Base-by-base conservation (phyloP, 2,797 vertebrate genomes). In the Melanotaenia pygmaea region DNA sequence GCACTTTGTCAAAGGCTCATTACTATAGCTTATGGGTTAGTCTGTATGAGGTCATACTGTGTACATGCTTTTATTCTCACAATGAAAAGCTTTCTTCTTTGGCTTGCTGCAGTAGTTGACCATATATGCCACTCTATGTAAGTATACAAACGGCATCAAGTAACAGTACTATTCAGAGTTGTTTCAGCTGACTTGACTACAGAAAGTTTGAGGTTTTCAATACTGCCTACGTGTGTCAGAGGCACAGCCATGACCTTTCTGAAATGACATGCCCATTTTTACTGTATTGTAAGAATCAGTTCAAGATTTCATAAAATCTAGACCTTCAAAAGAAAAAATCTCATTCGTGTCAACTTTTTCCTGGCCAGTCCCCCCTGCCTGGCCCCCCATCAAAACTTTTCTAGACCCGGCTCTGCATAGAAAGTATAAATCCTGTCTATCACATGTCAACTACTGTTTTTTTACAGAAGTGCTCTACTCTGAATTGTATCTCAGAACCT, bases 1-100 rank as follows among this genome's bases (percentile, higher is more conserved):
- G 70, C 70, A 81, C 79, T 79, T 84, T 80, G 76, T 84, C 77
- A 83, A 81, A 72, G 56, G 72, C 85, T 89, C 78, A 84, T 88
- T 90, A 89, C 67, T 53, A 71, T 53, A 59, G 72, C 80, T 87
- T 65, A 86, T n/a, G 8, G n/a, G 47, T 50, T 50, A 10, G 63
- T 64, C 51, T 66, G 74, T 81, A 88, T 75, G 59, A 87, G 84
- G 77, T 78, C 74, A 82, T 77, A 79, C 71, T 71, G 77, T 74
- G 76, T 83, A 65, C 81, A 60, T 77, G 70, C 61, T 40, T 79
- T 65, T 35, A 66, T 68, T 60, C 64, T 74, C 16, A 22, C 71
- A 54, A 65, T 65, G 60, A 26, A 20, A 66, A 3, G 2, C 20
- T 47, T 16, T 16, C 14, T 5, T 47, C 6, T 7, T 11, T 50